phyloP scores from a whole-genome alignment of 2,888 invertebrate genomes.

The Drosophila lacicola region DNA sequence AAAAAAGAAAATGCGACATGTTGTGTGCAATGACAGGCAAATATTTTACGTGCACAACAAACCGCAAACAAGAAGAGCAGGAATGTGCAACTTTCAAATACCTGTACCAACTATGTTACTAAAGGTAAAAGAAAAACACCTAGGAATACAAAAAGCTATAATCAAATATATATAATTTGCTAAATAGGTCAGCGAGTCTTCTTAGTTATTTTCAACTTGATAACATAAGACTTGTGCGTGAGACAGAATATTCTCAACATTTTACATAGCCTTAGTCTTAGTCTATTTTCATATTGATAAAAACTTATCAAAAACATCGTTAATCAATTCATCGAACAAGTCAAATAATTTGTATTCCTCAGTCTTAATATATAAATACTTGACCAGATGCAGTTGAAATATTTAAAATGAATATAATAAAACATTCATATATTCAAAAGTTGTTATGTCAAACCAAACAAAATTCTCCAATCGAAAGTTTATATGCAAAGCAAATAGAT shows the following conservation, averaged over 20 bases:
- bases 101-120: not conserved
- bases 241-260: no score
- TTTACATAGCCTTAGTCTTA: no score
- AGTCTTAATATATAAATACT: no score
- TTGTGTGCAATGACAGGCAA: constrained; percentile 71
- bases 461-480: not conserved
- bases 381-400: no score
- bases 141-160: not conserved
- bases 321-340: no score
- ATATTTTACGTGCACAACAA: constrained; percentile 77
- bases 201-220: not conserved
- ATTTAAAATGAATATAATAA: not conserved
- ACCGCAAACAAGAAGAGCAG: constrained; percentile 16
- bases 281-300: no score
- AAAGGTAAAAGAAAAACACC: not conserved
- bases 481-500: not conserved
- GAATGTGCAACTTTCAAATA: constrained; percentile 29
- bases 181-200: no score
- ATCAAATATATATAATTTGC: not conserved
- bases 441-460: no score
- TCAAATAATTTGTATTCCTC: no score
- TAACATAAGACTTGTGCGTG: no score
- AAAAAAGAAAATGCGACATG: constrained; percentile 40
- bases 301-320: no score
- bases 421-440: no score